Percentiles rank a stretch among this genome's conserved stretches.
Conservation (phyloP, 1,140 invertebrate species). For the Lethocerus indicus region DNA sequence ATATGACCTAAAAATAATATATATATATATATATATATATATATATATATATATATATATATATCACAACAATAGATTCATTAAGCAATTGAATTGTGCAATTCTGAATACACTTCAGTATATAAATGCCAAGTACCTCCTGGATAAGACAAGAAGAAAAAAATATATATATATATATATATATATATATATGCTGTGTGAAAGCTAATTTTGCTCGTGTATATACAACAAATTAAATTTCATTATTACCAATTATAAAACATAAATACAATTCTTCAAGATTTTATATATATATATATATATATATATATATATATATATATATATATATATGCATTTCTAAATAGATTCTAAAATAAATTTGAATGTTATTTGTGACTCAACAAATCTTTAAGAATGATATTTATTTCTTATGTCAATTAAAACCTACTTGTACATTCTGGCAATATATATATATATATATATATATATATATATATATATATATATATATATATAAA, state of each 20-base stretch:
- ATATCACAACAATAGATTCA: neutral
- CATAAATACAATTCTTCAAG: neutral
- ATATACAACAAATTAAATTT: too few species aligned
- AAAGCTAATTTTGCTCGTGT: slow-evolving; percentile 14
- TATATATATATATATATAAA: too few species aligned
- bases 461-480: too few species aligned
- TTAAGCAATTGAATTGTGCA: neutral
- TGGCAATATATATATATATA: too few species aligned
- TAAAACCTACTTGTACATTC: too few species aligned
- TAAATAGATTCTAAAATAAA: neutral
- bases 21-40: too few species aligned
- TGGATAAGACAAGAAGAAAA: slow-evolving; percentile 38
- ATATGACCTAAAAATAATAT: too few species aligned
- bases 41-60: too few species aligned
- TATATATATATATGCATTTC: neutral
- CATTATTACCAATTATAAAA: neutral
- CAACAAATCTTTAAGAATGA: too few species aligned
- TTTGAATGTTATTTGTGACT: too few species aligned
- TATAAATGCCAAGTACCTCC: slow-evolving; percentile 3
- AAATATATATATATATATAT: slow-evolving; percentile 87
- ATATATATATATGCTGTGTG: slow-evolving; percentile 93
- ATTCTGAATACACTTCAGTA: neutral
- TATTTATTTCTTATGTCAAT: too few species aligned
- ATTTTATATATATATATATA: neutral
- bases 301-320: neutral